A percentile compares a stretch with the other conserved stretches of the same genome.
Conservation (phyloP, 1,140 invertebrate species). For the Solenopsis fugax region DNA sequence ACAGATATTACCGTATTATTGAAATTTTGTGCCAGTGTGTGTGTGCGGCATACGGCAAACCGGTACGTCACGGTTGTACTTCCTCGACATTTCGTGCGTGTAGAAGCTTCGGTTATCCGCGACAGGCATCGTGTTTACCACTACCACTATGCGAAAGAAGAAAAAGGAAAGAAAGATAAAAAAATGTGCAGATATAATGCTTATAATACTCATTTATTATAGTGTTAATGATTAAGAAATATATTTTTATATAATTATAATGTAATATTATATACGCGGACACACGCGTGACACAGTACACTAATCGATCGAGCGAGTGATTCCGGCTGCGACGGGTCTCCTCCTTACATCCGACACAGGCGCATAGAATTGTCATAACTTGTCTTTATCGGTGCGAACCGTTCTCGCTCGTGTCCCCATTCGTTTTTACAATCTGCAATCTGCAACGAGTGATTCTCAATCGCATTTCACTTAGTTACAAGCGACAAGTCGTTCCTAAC, state of each 20-base stretch:
- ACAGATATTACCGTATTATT: slow-evolving; percentile 69
- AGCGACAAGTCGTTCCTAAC: slow-evolving; percentile 13
- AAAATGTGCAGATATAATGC: slow-evolving; percentile 80
- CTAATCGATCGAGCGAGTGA: slow-evolving; percentile 69
- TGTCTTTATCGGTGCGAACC: background rate
- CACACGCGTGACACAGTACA: slow-evolving; percentile 55
- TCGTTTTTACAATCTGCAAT: background rate
- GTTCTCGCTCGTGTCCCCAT: slow-evolving; percentile 26
- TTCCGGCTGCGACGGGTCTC: slow-evolving; percentile 69
- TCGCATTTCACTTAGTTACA: slow-evolving; percentile 25
- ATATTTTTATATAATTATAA: slow-evolving; percentile 87
- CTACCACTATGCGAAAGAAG: slow-evolving; percentile 60
- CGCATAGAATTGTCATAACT: slow-evolving; percentile 48
- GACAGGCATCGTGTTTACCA: slow-evolving; percentile 85
- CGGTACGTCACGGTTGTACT: slow-evolving; percentile 79
- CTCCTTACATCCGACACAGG: slow-evolving; percentile 63
- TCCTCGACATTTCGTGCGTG: slow-evolving; percentile 77
- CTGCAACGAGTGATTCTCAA: slow-evolving; percentile 24
- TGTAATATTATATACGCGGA: slow-evolving; percentile 78
- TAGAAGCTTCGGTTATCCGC: slow-evolving; percentile 86
- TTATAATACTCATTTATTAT: slow-evolving; percentile 87
- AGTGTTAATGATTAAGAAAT: slow-evolving; percentile 87
- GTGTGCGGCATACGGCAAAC: slow-evolving; percentile 61
- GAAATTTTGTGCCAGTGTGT: slow-evolving; percentile 62
- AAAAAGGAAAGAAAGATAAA: slow-evolving; percentile 37